Conservation (phyloP, 2,888 invertebrate genomes). For the Lissonota sp. region DNA sequence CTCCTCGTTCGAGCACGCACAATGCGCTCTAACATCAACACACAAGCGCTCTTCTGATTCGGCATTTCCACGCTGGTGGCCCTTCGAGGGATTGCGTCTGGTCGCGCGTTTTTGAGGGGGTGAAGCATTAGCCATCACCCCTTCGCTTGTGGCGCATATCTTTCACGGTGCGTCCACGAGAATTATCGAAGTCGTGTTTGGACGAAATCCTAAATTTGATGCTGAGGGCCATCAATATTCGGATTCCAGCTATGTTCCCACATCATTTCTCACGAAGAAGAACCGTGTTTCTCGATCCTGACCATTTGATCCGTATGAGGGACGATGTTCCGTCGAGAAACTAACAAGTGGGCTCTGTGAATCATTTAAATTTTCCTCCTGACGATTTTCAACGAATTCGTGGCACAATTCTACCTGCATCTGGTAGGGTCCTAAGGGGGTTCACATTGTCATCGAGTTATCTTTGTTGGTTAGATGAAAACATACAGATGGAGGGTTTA, state of each 20-base stretch:
- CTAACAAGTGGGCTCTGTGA: too few species aligned
- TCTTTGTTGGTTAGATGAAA: constrained; percentile 18
- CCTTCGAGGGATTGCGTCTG: constrained; percentile 51
- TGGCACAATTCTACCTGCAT: constrained; percentile 41
- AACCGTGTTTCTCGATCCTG: too few species aligned
- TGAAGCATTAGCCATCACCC: constrained; percentile 65
- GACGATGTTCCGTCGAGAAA: too few species aligned
- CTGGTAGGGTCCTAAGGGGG: constrained; percentile 46
- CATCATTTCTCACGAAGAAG: too few species aligned
- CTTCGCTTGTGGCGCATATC: background rate
- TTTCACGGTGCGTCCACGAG: constrained; percentile 63
- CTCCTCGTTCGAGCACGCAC: background rate
- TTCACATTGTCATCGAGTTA: constrained; percentile 8
- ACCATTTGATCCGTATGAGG: too few species aligned
- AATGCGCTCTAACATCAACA: background rate
- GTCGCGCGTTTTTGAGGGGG: constrained; percentile 33
- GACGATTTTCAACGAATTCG: too few species aligned
- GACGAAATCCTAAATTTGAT: constrained; percentile 47
- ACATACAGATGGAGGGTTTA: constrained; percentile 12
- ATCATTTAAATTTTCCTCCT: too few species aligned
- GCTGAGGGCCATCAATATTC: constrained; percentile 25
- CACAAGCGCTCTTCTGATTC: constrained; percentile 46
- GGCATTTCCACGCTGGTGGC: constrained; percentile 70
- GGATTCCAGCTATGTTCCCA: background rate
- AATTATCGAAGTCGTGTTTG: constrained; percentile 68